Percentiles rank a stretch among this genome's conserved stretches.
Conservation (phyloP, 2,113 vertebrate genomes). For the Nycticorax nycticorax region DNA sequence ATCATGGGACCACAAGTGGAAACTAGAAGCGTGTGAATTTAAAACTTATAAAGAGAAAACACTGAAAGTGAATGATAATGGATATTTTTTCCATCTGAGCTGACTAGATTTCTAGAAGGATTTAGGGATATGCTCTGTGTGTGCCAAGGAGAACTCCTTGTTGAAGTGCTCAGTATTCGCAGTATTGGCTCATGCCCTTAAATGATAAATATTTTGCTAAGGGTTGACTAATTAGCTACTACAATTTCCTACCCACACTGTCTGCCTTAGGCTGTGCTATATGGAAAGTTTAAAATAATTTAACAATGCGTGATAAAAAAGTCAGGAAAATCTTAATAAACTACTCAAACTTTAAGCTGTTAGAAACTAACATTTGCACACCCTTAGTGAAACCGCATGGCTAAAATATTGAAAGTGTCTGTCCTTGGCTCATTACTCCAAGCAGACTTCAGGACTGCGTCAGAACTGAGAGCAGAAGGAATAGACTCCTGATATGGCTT, state of each 20-base stretch:
- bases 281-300: not conserved
- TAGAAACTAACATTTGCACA: not conserved
- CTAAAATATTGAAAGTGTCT: not conserved
- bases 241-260: not conserved
- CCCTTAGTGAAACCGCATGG: not conserved
- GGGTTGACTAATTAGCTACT: not conserved
- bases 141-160: not conserved
- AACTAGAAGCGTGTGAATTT: not conserved
- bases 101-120: not conserved
- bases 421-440: not conserved
- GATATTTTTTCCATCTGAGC: not conserved
- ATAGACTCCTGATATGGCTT: not conserved
- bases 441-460: not conserved
- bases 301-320: not conserved
- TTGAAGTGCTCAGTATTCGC: not conserved
- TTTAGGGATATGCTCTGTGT: not conserved
- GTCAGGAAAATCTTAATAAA: not conserved
- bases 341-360: not conserved
- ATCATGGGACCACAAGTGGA: not conserved
- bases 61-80: not conserved
- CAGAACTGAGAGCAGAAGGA: not conserved
- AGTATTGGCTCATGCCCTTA: not conserved
- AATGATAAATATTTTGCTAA: not conserved
- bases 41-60: not conserved
- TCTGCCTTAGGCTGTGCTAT: not conserved